phyloP scores from a whole-genome alignment of 2,113 vertebrate genomes.

The Sapayoa aenigma region DNA sequence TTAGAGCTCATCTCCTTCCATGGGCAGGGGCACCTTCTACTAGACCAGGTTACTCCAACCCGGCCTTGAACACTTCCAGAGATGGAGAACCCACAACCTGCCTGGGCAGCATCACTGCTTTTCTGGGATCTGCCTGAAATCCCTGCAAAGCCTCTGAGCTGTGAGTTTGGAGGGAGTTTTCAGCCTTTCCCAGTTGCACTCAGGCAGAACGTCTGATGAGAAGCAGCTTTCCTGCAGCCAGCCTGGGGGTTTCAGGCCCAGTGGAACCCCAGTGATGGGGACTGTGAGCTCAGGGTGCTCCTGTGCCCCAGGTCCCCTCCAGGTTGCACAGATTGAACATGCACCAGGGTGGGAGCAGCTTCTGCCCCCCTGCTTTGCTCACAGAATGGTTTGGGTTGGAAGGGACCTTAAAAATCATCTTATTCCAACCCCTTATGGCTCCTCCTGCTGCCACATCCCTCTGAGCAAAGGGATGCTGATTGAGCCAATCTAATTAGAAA shows the following conservation, averaged over 20 bases:
- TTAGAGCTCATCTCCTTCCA: not conserved
- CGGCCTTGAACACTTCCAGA: not conserved
- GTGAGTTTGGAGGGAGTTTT: not conserved
- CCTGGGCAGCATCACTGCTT: not conserved
- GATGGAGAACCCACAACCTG: not conserved
- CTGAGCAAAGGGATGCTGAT: not conserved
- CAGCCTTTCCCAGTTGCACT: not conserved
- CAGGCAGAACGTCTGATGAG: not conserved
- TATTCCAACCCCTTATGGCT: not conserved
- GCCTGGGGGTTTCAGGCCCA: not conserved
- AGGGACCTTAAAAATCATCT: not conserved
- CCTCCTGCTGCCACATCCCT: not conserved
- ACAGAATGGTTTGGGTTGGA: not conserved
- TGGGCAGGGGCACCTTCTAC: not conserved
- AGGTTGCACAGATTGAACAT: fast-evolving
- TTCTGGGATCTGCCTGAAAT: not conserved
- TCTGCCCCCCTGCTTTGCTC: not conserved
- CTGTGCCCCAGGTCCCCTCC: fast-evolving
- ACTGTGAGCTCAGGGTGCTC: fast-evolving
- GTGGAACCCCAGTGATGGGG: fast-evolving
- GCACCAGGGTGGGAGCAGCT: not conserved
- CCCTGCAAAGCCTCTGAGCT: not conserved
- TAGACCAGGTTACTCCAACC: not conserved
- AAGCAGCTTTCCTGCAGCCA: not conserved
- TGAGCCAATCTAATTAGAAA: not conserved